A percentile compares a stretch with the other conserved stretches of the same genome.
These are phyloP conservation scores for Drosophila prosaltans DNA, from an alignment of 1,140 invertebrate species.

Conservation along the genomic window DNA sequence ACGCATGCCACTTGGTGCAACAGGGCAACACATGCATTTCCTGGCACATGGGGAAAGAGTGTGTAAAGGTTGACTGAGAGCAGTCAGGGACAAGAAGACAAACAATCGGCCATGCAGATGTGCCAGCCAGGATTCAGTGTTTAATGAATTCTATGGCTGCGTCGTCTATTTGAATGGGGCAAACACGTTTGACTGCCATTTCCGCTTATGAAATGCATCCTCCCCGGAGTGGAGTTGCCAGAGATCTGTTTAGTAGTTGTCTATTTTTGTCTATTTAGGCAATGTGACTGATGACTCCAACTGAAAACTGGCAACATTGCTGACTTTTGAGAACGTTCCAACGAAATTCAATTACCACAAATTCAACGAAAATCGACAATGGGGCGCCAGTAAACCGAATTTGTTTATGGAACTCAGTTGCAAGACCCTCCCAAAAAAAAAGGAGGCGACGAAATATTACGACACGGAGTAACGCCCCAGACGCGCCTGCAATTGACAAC, in stretches of 20 bases:
- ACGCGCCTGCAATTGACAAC: slow-evolving; percentile 64
- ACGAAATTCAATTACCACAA: slow-evolving; percentile 65
- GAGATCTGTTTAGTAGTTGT: slow-evolving; percentile 29
- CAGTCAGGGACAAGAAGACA: not conserved
- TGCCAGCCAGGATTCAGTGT: slow-evolving; percentile 29
- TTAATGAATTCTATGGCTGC: slow-evolving; percentile 55
- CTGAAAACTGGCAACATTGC: slow-evolving; percentile 6
- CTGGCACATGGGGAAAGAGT: slow-evolving; percentile 1
- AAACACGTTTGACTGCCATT: slow-evolving; percentile 67
- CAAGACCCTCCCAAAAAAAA: slow-evolving; percentile 5
- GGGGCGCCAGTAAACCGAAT: slow-evolving; percentile 59
- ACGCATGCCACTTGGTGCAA: slow-evolving; percentile 63
- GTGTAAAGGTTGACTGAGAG: not conserved
- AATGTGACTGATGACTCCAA: slow-evolving; percentile 1
- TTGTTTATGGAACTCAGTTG: slow-evolving; percentile 35
- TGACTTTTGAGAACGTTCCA: not conserved
- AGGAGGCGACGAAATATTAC: slow-evolving; percentile 30
- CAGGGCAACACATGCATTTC: slow-evolving; percentile 24
- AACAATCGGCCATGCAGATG: slow-evolving; percentile 2
- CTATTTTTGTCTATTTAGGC: slow-evolving; percentile 11
- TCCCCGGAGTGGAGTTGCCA: not conserved
- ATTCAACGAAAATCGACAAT: slow-evolving; percentile 34
- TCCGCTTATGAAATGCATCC: slow-evolving; percentile 68
- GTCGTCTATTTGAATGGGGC: slow-evolving; percentile 52
- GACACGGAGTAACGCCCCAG: slow-evolving; percentile 47